A percentile compares a stretch with the other conserved stretches of the same genome.
Conservation (phyloP, 2,113 vertebrate genomes). For the Cricetomys ansorgei region DNA sequence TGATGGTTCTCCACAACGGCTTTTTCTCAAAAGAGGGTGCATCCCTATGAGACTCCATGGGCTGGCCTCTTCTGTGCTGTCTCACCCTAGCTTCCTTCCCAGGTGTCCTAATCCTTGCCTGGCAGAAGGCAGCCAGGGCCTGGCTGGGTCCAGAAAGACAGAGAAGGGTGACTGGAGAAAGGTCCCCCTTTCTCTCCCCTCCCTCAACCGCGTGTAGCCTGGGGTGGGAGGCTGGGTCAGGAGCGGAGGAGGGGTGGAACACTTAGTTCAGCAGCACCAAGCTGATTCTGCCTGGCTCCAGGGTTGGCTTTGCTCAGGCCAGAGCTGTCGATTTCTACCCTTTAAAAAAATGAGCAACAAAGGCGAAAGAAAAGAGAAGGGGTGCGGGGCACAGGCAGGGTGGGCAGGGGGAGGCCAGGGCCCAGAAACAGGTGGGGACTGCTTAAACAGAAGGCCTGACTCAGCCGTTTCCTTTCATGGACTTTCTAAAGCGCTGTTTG, state of each 20-base stretch:
- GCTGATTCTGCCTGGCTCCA: neutral
- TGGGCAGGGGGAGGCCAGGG: constrained; percentile 39
- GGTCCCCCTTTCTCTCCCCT: neutral
- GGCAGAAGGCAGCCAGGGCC: neutral
- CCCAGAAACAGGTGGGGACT: constrained; percentile 78
- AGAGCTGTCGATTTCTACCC: constrained; percentile 75
- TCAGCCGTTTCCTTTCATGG: constrained; percentile 77
- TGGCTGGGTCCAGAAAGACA: neutral
- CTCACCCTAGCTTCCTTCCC: neutral
- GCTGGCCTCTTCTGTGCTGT: neutral
- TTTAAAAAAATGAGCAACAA: constrained; percentile 80
- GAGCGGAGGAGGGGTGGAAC: neutral
- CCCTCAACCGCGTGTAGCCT: neutral
- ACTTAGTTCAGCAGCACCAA: constrained; percentile 34
- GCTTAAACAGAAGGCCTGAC: constrained; percentile 78
- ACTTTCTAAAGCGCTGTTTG: constrained; percentile 79
- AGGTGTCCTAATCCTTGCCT: neutral
- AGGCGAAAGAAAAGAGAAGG: constrained; percentile 65
- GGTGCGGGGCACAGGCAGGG: neutral
- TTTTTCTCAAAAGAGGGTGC: neutral
- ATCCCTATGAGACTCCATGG: neutral
- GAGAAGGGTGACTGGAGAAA: neutral
- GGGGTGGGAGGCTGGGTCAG: neutral
- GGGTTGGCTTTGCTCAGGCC: constrained; percentile 57
- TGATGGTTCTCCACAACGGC: neutral